These are phyloP conservation scores for Xanthia icteritia DNA, from an alignment of 2,888 invertebrate species.

Conservation along the genomic window DNA sequence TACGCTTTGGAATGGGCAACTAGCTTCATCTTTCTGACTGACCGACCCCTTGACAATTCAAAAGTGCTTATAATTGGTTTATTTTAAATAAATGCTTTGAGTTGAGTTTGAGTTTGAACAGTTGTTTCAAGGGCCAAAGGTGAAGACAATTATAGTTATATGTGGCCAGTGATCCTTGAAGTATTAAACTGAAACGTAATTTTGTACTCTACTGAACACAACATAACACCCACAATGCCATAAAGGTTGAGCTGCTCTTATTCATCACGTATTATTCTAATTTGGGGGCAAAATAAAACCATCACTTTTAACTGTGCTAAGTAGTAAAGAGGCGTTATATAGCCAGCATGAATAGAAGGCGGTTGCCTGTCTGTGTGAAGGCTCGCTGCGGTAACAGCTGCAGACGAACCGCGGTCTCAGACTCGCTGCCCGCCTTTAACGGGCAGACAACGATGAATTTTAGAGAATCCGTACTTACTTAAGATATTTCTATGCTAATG, in stretches of 20 bases:
- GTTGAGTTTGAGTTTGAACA: background rate
- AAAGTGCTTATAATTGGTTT: no score
- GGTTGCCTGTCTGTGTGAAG: slow-evolving; percentile 32
- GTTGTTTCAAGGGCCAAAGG: background rate
- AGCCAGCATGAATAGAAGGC: background rate
- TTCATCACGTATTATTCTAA: background rate
- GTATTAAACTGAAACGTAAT: background rate
- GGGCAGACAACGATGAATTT: slow-evolving; percentile 18
- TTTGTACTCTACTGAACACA: background rate
- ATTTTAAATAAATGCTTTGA: no score
- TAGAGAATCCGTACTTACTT: background rate
- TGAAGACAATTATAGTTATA: background rate
- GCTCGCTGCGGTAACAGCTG: slow-evolving; percentile 63
- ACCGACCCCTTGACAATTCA: no score
- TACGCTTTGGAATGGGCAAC: no score
- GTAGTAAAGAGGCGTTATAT: background rate
- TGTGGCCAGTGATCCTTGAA: background rate
- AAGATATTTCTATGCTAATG: background rate
- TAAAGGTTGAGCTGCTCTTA: background rate
- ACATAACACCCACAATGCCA: background rate
- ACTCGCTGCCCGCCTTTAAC: slow-evolving; percentile 17
- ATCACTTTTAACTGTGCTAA: background rate
- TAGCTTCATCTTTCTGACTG: no score
- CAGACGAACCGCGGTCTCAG: slow-evolving; percentile 52
- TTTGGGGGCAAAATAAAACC: background rate